Evolutionary conservation across 92 coral and sea anemone genomes (phyloP).

Genomic region (Pocillopora meandrina): DNA sequence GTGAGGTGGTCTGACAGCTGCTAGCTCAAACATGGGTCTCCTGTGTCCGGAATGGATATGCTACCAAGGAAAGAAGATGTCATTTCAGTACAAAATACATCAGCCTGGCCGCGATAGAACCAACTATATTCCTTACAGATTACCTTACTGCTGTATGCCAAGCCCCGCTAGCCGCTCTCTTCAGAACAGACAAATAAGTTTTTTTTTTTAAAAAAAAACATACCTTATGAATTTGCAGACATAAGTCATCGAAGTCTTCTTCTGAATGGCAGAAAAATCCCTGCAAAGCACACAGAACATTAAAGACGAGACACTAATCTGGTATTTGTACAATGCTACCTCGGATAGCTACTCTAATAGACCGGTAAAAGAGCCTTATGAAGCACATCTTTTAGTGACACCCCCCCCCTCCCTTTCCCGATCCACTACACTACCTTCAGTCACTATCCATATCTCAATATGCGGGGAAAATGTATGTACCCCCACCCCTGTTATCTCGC

Average conservation of each 20-base stretch:
- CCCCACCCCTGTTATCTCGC: no score
- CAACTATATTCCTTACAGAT: no score
- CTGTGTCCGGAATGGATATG: constrained; percentile 75
- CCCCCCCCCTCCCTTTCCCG: no score
- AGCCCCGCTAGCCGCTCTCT: not conserved
- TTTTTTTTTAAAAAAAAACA: not conserved
- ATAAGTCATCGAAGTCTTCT: constrained; percentile 90
- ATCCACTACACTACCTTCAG: no score
- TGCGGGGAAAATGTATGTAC: no score
- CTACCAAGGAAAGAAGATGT: constrained; percentile 22
- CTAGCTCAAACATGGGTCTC: constrained; percentile 94
- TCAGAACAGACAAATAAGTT: not conserved
- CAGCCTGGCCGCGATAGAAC: not conserved
- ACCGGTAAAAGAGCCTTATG: no score
- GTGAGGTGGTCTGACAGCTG: constrained; percentile 86
- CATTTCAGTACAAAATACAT: not conserved
- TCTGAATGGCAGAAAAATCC: constrained; percentile 94
- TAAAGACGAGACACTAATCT: not conserved
- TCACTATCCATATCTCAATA: no score
- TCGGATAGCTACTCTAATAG: no score
- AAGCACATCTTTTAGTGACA: no score
- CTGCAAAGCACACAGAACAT: constrained; percentile 33
- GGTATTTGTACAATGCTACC: not conserved
- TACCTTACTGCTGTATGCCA: no score
- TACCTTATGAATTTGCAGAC: constrained; percentile 83